These are phyloP conservation scores for Onychostoma macrolepis DNA, from an alignment of 2,113 vertebrate species.

Conservation along the genomic window DNA sequence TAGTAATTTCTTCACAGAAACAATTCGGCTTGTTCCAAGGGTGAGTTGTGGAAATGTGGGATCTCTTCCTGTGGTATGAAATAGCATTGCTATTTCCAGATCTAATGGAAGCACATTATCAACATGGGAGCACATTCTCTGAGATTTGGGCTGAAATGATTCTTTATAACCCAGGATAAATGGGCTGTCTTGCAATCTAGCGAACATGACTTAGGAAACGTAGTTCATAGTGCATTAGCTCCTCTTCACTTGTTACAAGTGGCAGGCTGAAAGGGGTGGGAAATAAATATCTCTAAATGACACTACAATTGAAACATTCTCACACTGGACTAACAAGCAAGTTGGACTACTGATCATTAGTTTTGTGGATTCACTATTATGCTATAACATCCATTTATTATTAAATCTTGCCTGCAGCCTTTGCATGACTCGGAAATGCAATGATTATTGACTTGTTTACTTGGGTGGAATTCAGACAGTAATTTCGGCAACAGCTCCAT, in stretches of 20 bases:
- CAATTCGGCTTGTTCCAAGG: constrained; percentile 7
- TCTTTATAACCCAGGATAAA: constrained; percentile 53
- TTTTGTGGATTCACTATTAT: neutral
- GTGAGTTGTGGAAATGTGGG: constrained; percentile 24
- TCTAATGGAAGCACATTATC: constrained; percentile 57
- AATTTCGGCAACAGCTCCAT: constrained; percentile 31
- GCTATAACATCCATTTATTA: constrained; percentile 13
- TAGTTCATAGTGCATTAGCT: neutral
- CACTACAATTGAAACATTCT: neutral
- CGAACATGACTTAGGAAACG: neutral
- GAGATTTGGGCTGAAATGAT: constrained; percentile 53
- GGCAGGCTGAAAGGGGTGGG: neutral
- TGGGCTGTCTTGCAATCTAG: neutral
- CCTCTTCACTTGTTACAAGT: neutral
- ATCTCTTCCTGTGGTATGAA: constrained; percentile 44
- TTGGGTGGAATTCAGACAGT: constrained; percentile 28
- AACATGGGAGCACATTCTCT: constrained; percentile 49
- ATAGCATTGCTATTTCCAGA: constrained; percentile 56
- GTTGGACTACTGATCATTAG: constrained; percentile 1
- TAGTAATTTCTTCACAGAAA: neutral
- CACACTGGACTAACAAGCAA: neutral
- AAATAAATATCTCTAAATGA: neutral
- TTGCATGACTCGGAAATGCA: constrained; percentile 22
- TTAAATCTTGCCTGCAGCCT: neutral
- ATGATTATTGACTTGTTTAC: constrained; percentile 31